Conservation (phyloP, 92 coral and sea anemone species). For the Umimayanthus chanpuru region DNA sequence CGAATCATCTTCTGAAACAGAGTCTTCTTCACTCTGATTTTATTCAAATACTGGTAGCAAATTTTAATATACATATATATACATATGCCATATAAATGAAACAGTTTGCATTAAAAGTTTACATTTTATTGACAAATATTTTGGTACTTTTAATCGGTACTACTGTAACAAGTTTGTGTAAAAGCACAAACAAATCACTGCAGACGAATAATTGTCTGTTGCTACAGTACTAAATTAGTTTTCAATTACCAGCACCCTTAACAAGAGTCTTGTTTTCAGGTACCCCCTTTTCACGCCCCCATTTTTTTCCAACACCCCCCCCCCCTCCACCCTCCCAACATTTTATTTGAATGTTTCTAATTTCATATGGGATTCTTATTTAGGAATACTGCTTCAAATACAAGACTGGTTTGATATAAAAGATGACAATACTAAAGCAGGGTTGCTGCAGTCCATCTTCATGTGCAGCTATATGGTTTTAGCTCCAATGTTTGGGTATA, state of each 20-base stretch:
- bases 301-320: too few relatives aligned
- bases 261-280: too few relatives aligned
- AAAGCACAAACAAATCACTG: too few relatives aligned
- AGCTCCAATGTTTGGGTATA: constrained; percentile 97
- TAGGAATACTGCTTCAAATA: constrained; percentile 77
- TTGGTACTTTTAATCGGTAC: too few relatives aligned
- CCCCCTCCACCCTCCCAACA: too few relatives aligned
- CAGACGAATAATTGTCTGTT: too few relatives aligned
- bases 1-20: not conserved
- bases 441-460: constrained; percentile 88
- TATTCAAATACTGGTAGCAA: not conserved
- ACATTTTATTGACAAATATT: not conserved
- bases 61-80: not conserved
- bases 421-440: constrained; percentile 74
- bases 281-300: too few relatives aligned
- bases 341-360: not conserved
- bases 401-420: constrained; percentile 73
- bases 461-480: constrained; percentile 87
- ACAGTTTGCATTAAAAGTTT: not conserved
- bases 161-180: too few relatives aligned
- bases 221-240: too few relatives aligned
- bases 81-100: not conserved
- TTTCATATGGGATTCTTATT: not conserved
- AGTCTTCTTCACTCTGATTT: not conserved
- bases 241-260: too few relatives aligned